Conservation (phyloP, 2,888 invertebrate genomes). For the Zootermopsis nevadensis region DNA sequence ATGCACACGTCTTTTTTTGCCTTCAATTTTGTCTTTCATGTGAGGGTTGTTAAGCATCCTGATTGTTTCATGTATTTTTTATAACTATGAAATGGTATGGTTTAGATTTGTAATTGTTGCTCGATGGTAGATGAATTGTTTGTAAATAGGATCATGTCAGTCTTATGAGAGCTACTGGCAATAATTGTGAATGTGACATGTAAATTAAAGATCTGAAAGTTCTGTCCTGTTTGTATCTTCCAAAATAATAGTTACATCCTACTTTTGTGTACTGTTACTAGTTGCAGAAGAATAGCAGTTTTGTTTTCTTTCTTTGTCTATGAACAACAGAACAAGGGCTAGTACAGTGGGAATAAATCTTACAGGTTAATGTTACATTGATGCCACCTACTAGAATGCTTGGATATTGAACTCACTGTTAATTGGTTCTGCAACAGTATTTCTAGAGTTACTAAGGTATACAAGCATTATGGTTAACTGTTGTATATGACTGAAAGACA, state of each 20-base stretch:
- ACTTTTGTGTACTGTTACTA: background rate
- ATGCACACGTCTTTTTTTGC: slow-evolving; percentile 14
- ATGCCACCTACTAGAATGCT: background rate
- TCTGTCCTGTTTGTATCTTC: slow-evolving; percentile 14
- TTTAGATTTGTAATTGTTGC: background rate
- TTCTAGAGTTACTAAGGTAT: background rate
- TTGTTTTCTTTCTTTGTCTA: background rate
- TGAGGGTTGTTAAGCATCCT: background rate
- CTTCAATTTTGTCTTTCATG: slow-evolving; percentile 9
- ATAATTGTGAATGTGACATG: background rate
- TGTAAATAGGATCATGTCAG: background rate
- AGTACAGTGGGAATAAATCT: background rate
- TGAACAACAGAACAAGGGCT: background rate
- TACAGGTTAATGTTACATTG: background rate
- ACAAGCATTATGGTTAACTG: background rate
- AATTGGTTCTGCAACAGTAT: background rate
- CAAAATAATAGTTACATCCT: background rate
- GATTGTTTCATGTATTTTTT: background rate
- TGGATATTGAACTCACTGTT: background rate
- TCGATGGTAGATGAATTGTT: background rate
- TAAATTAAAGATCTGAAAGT: slow-evolving; percentile 1
- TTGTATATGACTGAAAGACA: background rate
- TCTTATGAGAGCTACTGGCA: background rate
- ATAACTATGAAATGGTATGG: background rate
- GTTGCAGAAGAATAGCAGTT: background rate